phyloP scores from a whole-genome alignment of 2,797 vertebrate genomes.

The Microcaecilia unicolor region DNA sequence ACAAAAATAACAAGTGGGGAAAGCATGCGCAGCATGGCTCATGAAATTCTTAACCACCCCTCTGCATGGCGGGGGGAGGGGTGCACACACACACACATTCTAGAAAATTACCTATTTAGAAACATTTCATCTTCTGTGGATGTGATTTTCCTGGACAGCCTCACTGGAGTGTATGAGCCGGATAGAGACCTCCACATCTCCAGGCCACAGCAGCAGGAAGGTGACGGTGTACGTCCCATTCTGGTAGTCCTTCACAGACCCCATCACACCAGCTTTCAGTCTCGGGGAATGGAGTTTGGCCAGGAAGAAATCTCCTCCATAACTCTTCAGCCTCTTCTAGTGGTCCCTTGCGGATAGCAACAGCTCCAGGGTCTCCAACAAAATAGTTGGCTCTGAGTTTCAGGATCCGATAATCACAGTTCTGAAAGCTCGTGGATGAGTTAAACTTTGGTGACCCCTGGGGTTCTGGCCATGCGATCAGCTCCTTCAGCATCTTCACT shows the following conservation, averaged over 20 bases:
- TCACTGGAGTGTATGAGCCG: conserved; percentile 42
- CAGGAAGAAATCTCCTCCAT: conserved; percentile 39
- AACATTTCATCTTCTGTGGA: background rate
- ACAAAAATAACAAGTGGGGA: no score
- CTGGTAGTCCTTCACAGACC: no score
- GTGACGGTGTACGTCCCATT: conserved; percentile 37
- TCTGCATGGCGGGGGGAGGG: no score
- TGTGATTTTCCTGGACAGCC: conserved; percentile 13
- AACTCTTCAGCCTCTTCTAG: conserved; percentile 15
- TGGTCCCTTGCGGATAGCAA: conserved; percentile 27
- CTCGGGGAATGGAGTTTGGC: conserved; percentile 20
- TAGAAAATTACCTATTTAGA: background rate
- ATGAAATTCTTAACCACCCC: no score
- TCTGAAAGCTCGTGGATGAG: background rate
- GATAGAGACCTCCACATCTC: conserved; percentile 23
- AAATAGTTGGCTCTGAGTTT: conserved; percentile 3
- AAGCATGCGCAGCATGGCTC: no score
- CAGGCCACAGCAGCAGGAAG: conserved; percentile 33
- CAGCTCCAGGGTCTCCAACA: conserved; percentile 24
- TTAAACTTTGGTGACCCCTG: background rate
- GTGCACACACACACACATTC: no score
- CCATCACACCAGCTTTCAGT: no score
- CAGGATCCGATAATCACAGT: conserved; percentile 11
- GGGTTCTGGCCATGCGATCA: background rate
- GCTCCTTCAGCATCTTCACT: no score